Conservation (phyloP, 2,113 vertebrate genomes). For the Lophotis ruficrista region DNA sequence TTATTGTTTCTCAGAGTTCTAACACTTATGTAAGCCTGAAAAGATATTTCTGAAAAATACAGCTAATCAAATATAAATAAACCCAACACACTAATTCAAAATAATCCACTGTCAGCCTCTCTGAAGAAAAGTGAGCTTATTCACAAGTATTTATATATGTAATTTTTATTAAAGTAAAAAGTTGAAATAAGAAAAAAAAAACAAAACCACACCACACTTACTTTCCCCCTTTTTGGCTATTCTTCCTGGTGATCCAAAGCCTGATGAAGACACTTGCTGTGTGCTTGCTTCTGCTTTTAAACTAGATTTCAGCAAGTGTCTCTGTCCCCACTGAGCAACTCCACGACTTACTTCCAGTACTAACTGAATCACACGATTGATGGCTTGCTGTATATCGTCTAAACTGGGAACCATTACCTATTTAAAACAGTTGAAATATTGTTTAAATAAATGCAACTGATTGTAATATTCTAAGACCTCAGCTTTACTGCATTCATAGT, state of each 20-base stretch:
- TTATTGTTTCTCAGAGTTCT: neutral
- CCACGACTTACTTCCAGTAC: conserved; percentile 82
- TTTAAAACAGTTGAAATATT: neutral
- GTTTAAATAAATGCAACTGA: neutral
- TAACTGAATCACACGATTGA: conserved; percentile 77
- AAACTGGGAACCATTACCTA: conserved; percentile 83
- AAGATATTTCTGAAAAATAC: neutral
- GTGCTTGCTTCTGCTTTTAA: neutral
- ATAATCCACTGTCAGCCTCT: neutral
- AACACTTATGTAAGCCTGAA: neutral
- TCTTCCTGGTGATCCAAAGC: neutral
- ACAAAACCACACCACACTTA: conserved; percentile 10
- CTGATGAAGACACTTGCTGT: neutral
- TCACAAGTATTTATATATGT: neutral
- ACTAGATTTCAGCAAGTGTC: conserved; percentile 27
- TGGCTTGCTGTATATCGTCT: conserved; percentile 81
- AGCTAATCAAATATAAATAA: neutral
- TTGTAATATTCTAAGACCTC: neutral
- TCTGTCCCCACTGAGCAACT: conserved; percentile 80
- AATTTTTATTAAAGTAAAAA: neutral
- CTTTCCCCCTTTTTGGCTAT: conserved; percentile 35
- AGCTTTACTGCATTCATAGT: neutral
- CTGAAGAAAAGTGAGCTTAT: neutral
- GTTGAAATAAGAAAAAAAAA: neutral
- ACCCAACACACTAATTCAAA: neutral